Evolutionary conservation across 2,797 vertebrate genomes (phyloP).

Genomic region (Enteromius thamalakanensis): DNA sequence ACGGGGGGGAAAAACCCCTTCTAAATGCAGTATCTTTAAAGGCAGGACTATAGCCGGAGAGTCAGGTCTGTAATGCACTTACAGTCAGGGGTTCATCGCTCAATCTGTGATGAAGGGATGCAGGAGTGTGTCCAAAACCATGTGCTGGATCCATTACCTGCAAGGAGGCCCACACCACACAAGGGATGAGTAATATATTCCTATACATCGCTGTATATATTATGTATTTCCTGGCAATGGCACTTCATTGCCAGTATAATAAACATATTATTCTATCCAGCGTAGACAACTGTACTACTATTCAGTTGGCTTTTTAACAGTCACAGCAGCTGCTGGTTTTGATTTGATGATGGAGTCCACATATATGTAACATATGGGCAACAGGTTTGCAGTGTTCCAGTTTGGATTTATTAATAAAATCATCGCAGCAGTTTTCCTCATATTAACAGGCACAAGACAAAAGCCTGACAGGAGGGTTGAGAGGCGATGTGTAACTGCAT

Average conservation of each 20-base stretch:
- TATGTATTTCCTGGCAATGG: constrained; percentile 65
- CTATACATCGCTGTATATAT: constrained; percentile 65
- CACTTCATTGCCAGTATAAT: constrained; percentile 65
- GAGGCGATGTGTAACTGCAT: constrained; percentile 1
- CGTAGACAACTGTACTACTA: constrained; percentile 64
- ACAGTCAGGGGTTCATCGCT: constrained; percentile 53
- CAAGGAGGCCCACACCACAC: constrained; percentile 54
- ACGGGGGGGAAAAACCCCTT: constrained; percentile 28
- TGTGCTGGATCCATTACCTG: constrained; percentile 67
- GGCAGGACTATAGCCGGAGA: constrained; percentile 32
- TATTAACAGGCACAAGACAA: constrained; percentile 45
- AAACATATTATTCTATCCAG: constrained; percentile 66
- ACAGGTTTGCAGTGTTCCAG: constrained; percentile 62
- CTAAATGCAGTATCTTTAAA: constrained; percentile 30
- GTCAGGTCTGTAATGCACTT: constrained; percentile 59
- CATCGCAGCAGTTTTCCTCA: constrained; percentile 54
- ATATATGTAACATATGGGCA: constrained; percentile 60
- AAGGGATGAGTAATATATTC: constrained; percentile 67
- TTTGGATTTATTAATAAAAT: constrained; percentile 63
- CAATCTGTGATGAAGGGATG: constrained; percentile 58
- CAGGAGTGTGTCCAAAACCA: constrained; percentile 58
- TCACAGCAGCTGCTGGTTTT: constrained; percentile 60
- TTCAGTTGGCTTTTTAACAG: constrained; percentile 53
- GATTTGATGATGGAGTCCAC: constrained; percentile 56
- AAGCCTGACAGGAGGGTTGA: neutral